Percentiles rank a stretch among this genome's conserved stretches.
These are phyloP conservation scores for Andrena dorsata DNA, from an alignment of 2,888 invertebrate species.

Conservation along the genomic window DNA sequence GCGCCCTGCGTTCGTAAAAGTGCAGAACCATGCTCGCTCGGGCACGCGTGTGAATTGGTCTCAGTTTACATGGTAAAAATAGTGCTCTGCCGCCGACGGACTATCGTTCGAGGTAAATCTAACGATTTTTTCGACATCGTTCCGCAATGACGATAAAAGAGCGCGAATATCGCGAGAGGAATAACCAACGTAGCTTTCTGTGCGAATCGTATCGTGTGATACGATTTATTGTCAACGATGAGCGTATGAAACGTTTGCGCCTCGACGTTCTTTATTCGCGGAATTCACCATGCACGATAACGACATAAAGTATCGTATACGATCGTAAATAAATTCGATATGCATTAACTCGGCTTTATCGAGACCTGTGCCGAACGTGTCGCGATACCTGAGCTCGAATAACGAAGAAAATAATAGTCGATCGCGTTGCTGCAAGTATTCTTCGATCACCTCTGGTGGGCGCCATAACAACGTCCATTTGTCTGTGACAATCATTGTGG, in stretches of 20 bases:
- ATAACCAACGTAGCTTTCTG: background rate
- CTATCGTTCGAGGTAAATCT: constrained; percentile 80
- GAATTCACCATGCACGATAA: constrained; percentile 38
- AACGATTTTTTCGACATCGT: constrained; percentile 76
- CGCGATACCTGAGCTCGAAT: constrained; percentile 6
- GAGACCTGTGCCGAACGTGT: background rate
- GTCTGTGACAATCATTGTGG: constrained; percentile 52
- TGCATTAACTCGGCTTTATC: background rate
- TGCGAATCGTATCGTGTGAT: constrained; percentile 52
- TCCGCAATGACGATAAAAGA: constrained; percentile 38
- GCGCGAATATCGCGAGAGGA: constrained; percentile 46
- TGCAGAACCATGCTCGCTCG: constrained; percentile 12
- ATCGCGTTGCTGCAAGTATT: constrained; percentile 26
- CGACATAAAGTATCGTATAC: constrained; percentile 19
- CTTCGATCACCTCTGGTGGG: constrained; percentile 57
- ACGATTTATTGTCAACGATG: constrained; percentile 58
- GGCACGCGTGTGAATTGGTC: constrained; percentile 64
- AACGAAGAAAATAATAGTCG: constrained; percentile 2
- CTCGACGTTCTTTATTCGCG: constrained; percentile 20
- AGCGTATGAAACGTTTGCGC: constrained; percentile 31
- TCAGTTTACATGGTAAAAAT: constrained; percentile 69
- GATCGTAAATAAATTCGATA: background rate
- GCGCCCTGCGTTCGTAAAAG: constrained; percentile 62
- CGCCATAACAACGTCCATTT: constrained; percentile 74
- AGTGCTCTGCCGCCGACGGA: constrained; percentile 63